Conservation (phyloP, 2,888 invertebrate genomes). For the Phymatocera aterrima region DNA sequence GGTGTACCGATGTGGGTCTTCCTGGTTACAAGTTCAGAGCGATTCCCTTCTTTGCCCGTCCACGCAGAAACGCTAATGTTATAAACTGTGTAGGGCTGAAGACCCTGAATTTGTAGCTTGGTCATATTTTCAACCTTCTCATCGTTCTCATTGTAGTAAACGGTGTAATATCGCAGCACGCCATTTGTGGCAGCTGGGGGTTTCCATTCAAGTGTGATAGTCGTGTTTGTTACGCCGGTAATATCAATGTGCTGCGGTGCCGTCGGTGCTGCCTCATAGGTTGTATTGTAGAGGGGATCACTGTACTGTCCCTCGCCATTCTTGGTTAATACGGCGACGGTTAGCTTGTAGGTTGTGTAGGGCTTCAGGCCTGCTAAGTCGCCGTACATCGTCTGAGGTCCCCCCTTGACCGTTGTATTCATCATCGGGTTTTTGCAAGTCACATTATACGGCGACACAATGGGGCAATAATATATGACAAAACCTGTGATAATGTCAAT, state of each 20-base stretch:
- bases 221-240: constrained; percentile 79
- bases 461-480: constrained; percentile 85
- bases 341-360: constrained; percentile 85
- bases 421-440: constrained; percentile 77
- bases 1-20: constrained; percentile 81
- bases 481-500: constrained; percentile 85
- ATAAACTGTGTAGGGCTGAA: constrained; percentile 82
- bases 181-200: constrained; percentile 86
- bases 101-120: constrained; percentile 63
- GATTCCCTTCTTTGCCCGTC: constrained; percentile 81
- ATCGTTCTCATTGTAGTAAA: constrained; percentile 75
- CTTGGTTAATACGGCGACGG: constrained; percentile 81
- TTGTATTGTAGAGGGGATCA: constrained; percentile 81
- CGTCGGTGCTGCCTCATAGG: constrained; percentile 83
- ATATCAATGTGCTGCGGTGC: constrained; percentile 80
- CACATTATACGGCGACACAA: constrained; percentile 76
- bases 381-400: constrained; percentile 77
- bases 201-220: constrained; percentile 82
- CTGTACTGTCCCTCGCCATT: constrained; percentile 78
- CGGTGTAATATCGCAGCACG: constrained; percentile 81
- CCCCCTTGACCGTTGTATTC: constrained; percentile 74
- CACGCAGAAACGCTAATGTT: constrained; percentile 84
- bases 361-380: constrained; percentile 82
- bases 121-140: constrained; percentile 59
- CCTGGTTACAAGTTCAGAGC: constrained; percentile 76